Base-by-base conservation (phyloP, 2,797 vertebrate genomes). In the Sebastiscus tertius region DNA sequence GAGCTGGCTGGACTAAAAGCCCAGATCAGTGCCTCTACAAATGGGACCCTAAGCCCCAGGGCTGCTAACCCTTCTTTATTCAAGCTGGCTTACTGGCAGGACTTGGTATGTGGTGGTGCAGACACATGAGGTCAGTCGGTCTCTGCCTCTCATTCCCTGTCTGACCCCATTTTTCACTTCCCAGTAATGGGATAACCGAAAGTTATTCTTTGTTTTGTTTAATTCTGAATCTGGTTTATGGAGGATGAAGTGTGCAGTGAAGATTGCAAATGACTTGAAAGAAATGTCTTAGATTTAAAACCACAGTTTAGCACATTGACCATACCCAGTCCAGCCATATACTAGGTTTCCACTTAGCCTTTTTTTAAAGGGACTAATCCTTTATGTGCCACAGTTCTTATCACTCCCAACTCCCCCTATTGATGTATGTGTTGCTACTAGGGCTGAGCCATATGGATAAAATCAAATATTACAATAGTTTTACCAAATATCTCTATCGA, bases 1-100 rank as follows among this genome's bases (percentile, higher is more conserved):
- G 84, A 92, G 86, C 82, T 83, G 86, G 81, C 67, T 80, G 80
- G 80, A 85, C 83, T 86, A 72, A 90, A 87, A 88, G 82, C 87
- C 36, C 83, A 83, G 89, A 91, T 93, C 86, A 91, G 79, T 81
- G 77, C 77, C 64, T 86, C 82, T 75, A 79, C 82, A 90, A 90
- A 85, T 82, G 90, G 80, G 84, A 82, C 72, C 82, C 27, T 0
- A 85, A 81, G 62, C 58, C 75, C 80, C 46, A 46, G 83, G 84
- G 87, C 81, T 80, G 4, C 79, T 85, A 85, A 83, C 80, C 81
- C 80, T 42, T 42, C 82, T 89, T 82, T 73, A 87, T 90, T 84
- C 75, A 79, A 84, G 73, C 80, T 80, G 84, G 72, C 59, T 89
- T 83, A 86, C 75, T 78, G 78, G 54, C 27, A 85, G 71, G 66